phyloP scores from a whole-genome alignment of 2,888 invertebrate genomes.

The Latrodectus elegans region DNA sequence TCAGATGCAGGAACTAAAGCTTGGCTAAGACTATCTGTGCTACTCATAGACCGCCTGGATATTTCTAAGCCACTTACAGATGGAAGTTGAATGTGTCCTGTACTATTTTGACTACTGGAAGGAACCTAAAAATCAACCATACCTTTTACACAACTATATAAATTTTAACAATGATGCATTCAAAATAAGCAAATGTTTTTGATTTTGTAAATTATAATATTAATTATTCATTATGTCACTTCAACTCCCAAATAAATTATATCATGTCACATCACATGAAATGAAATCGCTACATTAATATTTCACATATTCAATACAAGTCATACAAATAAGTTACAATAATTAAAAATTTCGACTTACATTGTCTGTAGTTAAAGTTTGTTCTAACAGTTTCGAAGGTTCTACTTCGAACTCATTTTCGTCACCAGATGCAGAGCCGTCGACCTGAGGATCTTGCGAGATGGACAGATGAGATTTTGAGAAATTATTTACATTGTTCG shows the following conservation, averaged over 20 bases:
- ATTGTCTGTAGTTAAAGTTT: slow-evolving; percentile 70
- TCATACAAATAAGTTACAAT: too few relatives aligned
- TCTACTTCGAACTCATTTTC: slow-evolving; percentile 69
- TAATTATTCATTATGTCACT: neutral
- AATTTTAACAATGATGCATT: too few relatives aligned
- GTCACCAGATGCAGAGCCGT: slow-evolving; percentile 62
- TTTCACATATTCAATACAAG: neutral
- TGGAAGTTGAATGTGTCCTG: slow-evolving; percentile 60
- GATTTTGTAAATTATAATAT: too few relatives aligned
- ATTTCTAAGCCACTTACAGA: slow-evolving; percentile 67
- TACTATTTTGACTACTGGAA: slow-evolving; percentile 67
- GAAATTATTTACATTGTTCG: slow-evolving; percentile 64
- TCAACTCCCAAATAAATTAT: neutral
- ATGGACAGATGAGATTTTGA: slow-evolving; percentile 62
- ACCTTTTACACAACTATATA: too few relatives aligned
- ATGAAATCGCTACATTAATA: neutral
- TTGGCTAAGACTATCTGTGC: slow-evolving; percentile 65
- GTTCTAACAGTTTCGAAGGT: slow-evolving; percentile 69
- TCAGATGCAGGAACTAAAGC: slow-evolving; percentile 69
- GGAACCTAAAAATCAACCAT: slow-evolving; percentile 54
- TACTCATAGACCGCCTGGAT: slow-evolving; percentile 63
- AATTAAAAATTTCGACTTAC: slow-evolving; percentile 45
- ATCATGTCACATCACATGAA: neutral
- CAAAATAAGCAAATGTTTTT: too few relatives aligned
- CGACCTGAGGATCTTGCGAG: slow-evolving; percentile 64